A percentile compares a stretch with the other conserved stretches of the same genome.
These are phyloP conservation scores for Smutsia temminckii DNA, from an alignment of 2,797 vertebrate species.

Conservation along the genomic window DNA sequence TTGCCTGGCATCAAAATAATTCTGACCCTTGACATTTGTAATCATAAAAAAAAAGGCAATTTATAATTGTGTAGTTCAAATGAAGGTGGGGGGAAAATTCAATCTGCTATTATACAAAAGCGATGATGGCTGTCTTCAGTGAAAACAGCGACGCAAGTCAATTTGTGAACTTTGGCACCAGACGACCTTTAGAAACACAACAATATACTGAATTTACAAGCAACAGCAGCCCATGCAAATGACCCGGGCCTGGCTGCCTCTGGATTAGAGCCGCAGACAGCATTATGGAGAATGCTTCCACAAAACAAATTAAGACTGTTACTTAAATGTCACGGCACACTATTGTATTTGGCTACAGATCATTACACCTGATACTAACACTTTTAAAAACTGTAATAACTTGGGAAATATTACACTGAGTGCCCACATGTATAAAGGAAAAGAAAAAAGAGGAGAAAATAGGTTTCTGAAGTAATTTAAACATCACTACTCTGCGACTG, in stretches of 20 bases:
- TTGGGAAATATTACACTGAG: slow-evolving; percentile 93
- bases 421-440: slow-evolving; percentile 86
- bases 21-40: slow-evolving; percentile 85
- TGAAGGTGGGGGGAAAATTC: slow-evolving; percentile 82
- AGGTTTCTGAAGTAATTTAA: slow-evolving; percentile 88
- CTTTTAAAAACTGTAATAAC: slow-evolving; percentile 96
- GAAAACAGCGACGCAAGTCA: slow-evolving; percentile 88
- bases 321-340: slow-evolving; percentile 99
- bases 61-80: slow-evolving; percentile 88
- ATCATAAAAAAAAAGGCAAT: slow-evolving; percentile 77
- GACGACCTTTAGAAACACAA: slow-evolving; percentile 95
- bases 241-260: slow-evolving; percentile 84
- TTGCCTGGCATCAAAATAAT: slow-evolving; percentile 81
- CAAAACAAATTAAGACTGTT: slow-evolving; percentile 98
- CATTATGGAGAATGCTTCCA: slow-evolving; percentile 86
- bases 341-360: slow-evolving; percentile 98
- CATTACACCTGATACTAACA: slow-evolving; percentile 98
- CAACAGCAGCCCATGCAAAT: slow-evolving; percentile 89
- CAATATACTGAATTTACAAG: slow-evolving; percentile 90
- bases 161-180: slow-evolving; percentile 98
- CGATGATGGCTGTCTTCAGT: slow-evolving; percentile 87
- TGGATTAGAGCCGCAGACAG: slow-evolving; percentile 84
- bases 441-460: slow-evolving; percentile 84
- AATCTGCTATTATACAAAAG: slow-evolving; percentile 88
- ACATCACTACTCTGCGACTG: slow-evolving; percentile 84